phyloP scores from a whole-genome alignment of 2,888 invertebrate genomes.

The Pseudoips prasinana region DNA sequence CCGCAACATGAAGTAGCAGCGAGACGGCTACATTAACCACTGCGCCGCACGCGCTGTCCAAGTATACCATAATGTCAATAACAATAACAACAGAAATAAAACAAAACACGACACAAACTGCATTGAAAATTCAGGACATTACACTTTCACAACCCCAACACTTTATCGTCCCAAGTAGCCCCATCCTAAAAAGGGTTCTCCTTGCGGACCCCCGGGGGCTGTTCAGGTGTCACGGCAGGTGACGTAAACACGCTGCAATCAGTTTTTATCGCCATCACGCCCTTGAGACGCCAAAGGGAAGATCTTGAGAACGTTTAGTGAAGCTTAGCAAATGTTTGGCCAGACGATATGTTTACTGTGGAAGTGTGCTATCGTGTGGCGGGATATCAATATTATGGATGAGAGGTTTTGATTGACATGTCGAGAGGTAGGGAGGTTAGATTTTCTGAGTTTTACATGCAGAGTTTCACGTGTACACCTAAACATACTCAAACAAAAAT shows the following conservation, averaged over 20 bases:
- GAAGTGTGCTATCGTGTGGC: conserved; percentile 1
- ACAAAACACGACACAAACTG: no score
- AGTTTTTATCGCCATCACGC: conserved; percentile 46
- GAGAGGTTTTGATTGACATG: no score
- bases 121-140: no score
- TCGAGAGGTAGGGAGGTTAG: no score
- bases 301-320: conserved; percentile 10
- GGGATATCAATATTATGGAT: conserved; percentile 1
- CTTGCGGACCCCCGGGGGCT: conserved; percentile 28
- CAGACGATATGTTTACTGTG: conserved; percentile 4
- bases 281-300: conserved; percentile 31
- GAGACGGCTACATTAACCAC: no score
- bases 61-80: no score
- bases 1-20: no score
- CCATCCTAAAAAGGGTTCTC: conserved; percentile 24
- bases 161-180: conserved; percentile 1
- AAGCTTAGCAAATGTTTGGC: conserved; percentile 26
- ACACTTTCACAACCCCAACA: not conserved
- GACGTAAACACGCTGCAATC: conserved; percentile 43
- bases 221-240: conserved; percentile 48
- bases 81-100: no score
- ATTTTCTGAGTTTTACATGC: no score
- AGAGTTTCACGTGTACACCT: no score
- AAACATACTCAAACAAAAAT: no score
- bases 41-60: no score